Evolutionary conservation across 1,140 invertebrate species (phyloP), one percentile per base, ranked within the genome.

Genomic region (Geopemphigus sp.): DNA sequence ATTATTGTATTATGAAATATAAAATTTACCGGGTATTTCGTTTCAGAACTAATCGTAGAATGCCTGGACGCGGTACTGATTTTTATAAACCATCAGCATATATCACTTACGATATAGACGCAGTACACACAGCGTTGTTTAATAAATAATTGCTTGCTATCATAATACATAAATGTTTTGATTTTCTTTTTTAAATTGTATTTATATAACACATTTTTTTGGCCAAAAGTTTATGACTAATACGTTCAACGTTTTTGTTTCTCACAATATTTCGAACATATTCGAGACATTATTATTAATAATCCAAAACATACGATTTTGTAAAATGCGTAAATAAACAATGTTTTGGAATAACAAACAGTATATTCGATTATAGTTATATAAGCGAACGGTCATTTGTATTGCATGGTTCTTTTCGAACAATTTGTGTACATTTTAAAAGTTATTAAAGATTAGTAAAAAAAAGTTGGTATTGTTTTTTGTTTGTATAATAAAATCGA

Each of bases 11-110:
- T 29, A 10, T 19, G 26, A 63, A 61, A 61, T 1, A 63, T 17
- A 63, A 63, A 10, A 63, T 63, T 29, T 15, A 63, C 26, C 1
- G 14, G 32, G 22, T 26, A 50, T 26, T 78, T 78, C 61, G 15
- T 57, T 57, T 2, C 45, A 78, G 74, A 54, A 57, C 72, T 50
- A 78, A 39, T 78, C 74, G 74, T 29, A 78, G 74, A 61, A 78
- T 78, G 74, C 74, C 74, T 78, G 14, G 57, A 24, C 74, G 74
- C 24, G 73, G 29, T 45, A 22, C 57, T 63, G 74, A 78, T 61
- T n/a, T 78, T 39, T 78, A 78, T 61, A 78, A 78, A 24, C 72
- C 72, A 15, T 78, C 74, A 24, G 56, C 57, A 0, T 78, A 78
- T 32, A 39, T 78, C 10, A 50, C 39, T 26, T 78, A 78, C 15